Evolutionary conservation across 2,113 vertebrate genomes (phyloP), one percentile per base, ranked within the genome.

Genomic region (Bubo blakistoni): DNA sequence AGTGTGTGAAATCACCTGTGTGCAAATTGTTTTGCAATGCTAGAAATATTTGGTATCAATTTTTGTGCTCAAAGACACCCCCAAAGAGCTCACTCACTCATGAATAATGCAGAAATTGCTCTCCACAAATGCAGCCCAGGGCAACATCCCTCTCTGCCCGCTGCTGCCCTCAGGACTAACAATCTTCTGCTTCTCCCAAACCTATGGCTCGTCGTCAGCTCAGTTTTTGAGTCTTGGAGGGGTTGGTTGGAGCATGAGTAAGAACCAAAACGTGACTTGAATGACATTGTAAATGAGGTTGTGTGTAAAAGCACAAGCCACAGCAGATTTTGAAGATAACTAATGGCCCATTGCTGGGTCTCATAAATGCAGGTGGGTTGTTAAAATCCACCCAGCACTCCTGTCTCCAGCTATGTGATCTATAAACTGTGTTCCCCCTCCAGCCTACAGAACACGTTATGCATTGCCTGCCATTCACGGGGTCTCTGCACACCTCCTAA

Each of bases 31-130:
- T 92, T 79, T 55, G 59, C 4, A 0, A 55, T 22, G 65, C 52
- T 81, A 49, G 55, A 91, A 85, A 66, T 49, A 74, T 52, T 66
- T 3, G 1, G 12, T 87, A 80, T 62, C 61, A 44, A 42, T 65
- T 92, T 87, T 61, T 70, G 38, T 55, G 54, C 54, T 91, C 70
- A 87, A 77, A 81, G 85, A 70, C 74, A 69, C 30, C 44, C 42
- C 49, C 24, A 25, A 91, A 79, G 54, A 44, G 8, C 72, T 95
- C 86, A 34, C 32, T 92, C 29, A 13, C 27, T 36, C 76, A 96
- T 81, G 66, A 94, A 77, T 91, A 95, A 94, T 62, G 49, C 59
- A 95, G 70, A 91, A 84, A 76, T 87, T 69, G 32, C 66, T 92
- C 66, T 91, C 49, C 54, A 72, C 32, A 82, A 77, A 80, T 44